Evolutionary conservation across 1,140 invertebrate species (phyloP).

Genomic region (Macrotrachela quadricornifera): DNA sequence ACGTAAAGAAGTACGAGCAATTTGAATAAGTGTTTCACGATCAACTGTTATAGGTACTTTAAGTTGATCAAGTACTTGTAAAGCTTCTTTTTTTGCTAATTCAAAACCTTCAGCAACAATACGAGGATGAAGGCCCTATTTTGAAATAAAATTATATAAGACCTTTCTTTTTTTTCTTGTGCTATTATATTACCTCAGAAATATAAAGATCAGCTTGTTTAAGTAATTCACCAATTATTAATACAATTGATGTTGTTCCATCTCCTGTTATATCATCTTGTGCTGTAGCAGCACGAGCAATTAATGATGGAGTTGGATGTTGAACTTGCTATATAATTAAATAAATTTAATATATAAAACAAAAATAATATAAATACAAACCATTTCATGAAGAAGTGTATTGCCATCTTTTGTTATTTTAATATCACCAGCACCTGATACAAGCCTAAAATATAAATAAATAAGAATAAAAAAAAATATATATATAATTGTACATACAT

Average conservation of each 20-base stretch:
- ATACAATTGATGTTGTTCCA: slow-evolving; percentile 91
- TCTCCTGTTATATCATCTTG: slow-evolving; percentile 97
- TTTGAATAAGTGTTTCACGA: slow-evolving; percentile 52
- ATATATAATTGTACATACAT: slow-evolving; percentile 49
- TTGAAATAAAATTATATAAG: too few species aligned
- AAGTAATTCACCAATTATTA: slow-evolving; percentile 84
- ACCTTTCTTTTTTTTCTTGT: too few species aligned
- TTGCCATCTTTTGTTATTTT: slow-evolving; percentile 99
- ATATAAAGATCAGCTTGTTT: slow-evolving; percentile 90
- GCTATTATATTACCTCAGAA: slow-evolving; percentile 37
- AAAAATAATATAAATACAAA: too few species aligned
- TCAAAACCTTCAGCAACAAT: slow-evolving; percentile 87
- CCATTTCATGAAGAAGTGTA: slow-evolving; percentile 91
- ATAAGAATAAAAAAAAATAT: too few species aligned
- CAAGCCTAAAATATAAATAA: slow-evolving; percentile 46
- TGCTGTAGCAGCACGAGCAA: slow-evolving; percentile 87
- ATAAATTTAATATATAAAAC: too few species aligned
- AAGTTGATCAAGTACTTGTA: slow-evolving; percentile 66
- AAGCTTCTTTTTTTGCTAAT: slow-evolving; percentile 56
- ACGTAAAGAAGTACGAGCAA: slow-evolving; percentile 67
- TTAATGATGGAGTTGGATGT: slow-evolving; percentile 93
- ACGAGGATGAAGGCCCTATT: slow-evolving; percentile 62
- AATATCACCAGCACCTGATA: slow-evolving; percentile 92
- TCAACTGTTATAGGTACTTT: slow-evolving; percentile 54
- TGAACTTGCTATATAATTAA: slow-evolving; percentile 95